Percentiles rank a stretch among this genome's conserved stretches.
phyloP scores from a whole-genome alignment of 2,888 invertebrate species.

The Ernsta delagoae region DNA sequence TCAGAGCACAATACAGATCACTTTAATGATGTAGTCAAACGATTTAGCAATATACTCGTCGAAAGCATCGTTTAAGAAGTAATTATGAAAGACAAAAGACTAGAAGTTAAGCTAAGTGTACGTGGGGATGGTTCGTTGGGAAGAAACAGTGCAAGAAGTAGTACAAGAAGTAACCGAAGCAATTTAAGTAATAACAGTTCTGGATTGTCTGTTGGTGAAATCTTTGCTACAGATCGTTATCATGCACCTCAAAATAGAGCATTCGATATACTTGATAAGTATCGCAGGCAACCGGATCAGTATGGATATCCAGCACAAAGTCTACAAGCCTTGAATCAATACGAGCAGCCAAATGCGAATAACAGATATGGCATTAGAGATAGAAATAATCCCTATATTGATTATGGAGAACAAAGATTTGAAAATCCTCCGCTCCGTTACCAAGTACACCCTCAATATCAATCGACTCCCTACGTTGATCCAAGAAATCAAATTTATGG shows the following conservation, averaged over 20 bases:
- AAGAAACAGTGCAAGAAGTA: conserved; percentile 70
- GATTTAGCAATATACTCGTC: conserved; percentile 6
- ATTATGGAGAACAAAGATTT: conserved; percentile 57
- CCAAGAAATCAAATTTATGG: conserved; percentile 59
- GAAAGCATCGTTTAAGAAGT: conserved; percentile 39
- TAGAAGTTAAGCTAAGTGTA: conserved; percentile 78
- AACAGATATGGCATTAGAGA: conserved; percentile 51
- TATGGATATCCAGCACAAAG: conserved; percentile 75
- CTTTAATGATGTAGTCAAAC: conserved; percentile 23
- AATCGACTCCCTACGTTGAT: conserved; percentile 57
- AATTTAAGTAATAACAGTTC: conserved; percentile 64
- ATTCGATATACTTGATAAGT: conserved; percentile 72
- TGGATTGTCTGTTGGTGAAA: conserved; percentile 70
- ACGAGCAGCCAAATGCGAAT: conserved; percentile 54
- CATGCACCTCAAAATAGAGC: conserved; percentile 69
- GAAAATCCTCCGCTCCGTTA: conserved; percentile 52
- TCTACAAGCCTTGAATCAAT: conserved; percentile 68
- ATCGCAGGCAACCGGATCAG: conserved; percentile 66
- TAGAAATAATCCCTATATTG: conserved; percentile 61
- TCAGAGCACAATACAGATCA: conserved; percentile 31
- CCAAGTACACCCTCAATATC: conserved; percentile 52
- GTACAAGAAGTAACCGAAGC: conserved; percentile 72
- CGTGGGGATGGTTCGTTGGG: conserved; percentile 77
- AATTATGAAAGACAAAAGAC: conserved; percentile 78
- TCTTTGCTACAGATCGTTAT: conserved; percentile 76